phyloP scores from a whole-genome alignment of 1,140 invertebrate genomes.

The Sipha flava region DNA sequence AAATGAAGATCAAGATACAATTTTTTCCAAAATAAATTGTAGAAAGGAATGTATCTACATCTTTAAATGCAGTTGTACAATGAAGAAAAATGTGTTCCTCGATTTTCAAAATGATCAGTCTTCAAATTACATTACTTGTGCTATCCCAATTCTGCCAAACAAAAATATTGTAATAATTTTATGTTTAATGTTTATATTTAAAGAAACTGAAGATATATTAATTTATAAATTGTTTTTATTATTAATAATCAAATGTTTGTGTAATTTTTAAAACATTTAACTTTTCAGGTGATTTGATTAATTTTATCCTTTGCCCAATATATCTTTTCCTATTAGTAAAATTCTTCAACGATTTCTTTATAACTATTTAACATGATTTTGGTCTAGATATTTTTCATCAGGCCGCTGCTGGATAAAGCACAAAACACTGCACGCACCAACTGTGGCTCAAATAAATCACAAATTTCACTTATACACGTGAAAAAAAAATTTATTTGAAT shows the following conservation, averaged over 20 bases:
- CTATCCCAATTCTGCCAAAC: neutral
- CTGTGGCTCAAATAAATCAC: constrained; percentile 27
- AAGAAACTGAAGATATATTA: neutral
- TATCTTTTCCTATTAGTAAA: constrained; percentile 1
- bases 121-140: neutral
- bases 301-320: constrained; percentile 4
- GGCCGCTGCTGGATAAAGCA: constrained; percentile 19
- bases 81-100: neutral
- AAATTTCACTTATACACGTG: constrained; percentile 4
- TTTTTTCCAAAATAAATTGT: neutral
- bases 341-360: constrained; percentile 18
- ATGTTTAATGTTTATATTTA: neutral
- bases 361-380: constrained; percentile 29
- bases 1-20: neutral
- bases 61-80: neutral
- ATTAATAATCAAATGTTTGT: neutral
- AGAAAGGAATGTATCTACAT: neutral
- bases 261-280: neutral
- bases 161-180: neutral
- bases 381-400: constrained; percentile 29
- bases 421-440: constrained; percentile 23
- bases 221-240: neutral
- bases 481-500: neutral
- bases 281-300: constrained; percentile 20
- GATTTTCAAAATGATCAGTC: neutral